These are phyloP conservation scores for Papilio xuthus DNA, from an alignment of 1,140 invertebrate genomes.

Conservation along the genomic window DNA sequence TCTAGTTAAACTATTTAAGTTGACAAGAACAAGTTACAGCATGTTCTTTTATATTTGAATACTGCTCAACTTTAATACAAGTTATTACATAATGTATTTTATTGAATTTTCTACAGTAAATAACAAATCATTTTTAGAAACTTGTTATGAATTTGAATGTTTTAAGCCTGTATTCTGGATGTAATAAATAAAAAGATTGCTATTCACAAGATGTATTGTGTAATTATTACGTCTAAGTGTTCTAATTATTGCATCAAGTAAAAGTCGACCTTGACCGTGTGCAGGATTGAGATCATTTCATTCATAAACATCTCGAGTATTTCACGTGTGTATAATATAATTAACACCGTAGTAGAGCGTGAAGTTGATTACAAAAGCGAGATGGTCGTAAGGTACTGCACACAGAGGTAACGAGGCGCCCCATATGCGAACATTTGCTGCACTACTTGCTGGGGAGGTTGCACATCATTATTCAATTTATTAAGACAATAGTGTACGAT, in stretches of 20 bases:
- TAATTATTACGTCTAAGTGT: neutral
- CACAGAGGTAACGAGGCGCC: neutral
- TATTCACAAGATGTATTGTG: neutral
- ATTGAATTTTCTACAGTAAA: too few relatives aligned
- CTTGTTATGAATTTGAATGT: neutral
- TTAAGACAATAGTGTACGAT: too few relatives aligned
- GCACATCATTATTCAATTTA: neutral
- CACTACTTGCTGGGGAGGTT: neutral
- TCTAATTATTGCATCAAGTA: neutral
- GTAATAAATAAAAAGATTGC: neutral
- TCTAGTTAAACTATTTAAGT: neutral
- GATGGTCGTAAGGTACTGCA: neutral
- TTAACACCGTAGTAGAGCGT: conserved; percentile 6
- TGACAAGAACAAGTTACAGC: neutral
- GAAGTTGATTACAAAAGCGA: conserved; percentile 32
- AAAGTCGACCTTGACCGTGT: conserved; percentile 2
- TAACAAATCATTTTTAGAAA: neutral
- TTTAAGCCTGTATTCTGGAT: neutral
- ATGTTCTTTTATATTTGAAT: neutral
- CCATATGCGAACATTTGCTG: neutral
- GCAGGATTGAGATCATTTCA: neutral
- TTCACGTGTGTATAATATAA: conserved; percentile 16
- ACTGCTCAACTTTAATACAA: neutral
- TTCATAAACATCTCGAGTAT: conserved; percentile 1
- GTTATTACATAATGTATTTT: neutral